Conservation (phyloP, 2,797 vertebrate species). For the Danio aesculapii region DNA sequence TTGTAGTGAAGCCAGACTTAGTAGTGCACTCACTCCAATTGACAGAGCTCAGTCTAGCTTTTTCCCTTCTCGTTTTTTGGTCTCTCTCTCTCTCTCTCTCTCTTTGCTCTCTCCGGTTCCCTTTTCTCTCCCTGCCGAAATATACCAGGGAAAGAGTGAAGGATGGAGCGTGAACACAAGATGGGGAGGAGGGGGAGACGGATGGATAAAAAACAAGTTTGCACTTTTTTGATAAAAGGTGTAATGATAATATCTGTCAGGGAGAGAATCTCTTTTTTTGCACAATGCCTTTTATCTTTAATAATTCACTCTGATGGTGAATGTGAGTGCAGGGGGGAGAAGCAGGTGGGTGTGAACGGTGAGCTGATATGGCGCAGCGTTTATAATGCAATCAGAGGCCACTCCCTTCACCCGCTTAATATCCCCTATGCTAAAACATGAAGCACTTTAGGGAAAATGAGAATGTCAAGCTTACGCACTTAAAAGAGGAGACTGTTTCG, state of each 20-base stretch:
- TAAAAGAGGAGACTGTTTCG: slow-evolving; percentile 76
- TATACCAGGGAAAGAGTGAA: slow-evolving; percentile 80
- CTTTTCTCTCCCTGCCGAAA: slow-evolving; percentile 70
- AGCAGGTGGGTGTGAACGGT: slow-evolving; percentile 78
- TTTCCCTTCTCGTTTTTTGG: slow-evolving; percentile 62
- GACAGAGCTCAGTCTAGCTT: slow-evolving; percentile 86
- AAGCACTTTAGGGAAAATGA: slow-evolving; percentile 89
- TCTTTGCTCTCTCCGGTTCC: slow-evolving; percentile 53
- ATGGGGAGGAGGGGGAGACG: slow-evolving; percentile 46
- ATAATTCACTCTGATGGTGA: slow-evolving; percentile 95
- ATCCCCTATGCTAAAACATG: slow-evolving; percentile 89
- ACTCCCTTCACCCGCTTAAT: slow-evolving; percentile 90
- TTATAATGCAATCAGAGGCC: slow-evolving; percentile 94
- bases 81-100: slow-evolving; percentile 62
- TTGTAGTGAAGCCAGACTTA: slow-evolving; percentile 98
- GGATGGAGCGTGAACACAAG: slow-evolving; percentile 58
- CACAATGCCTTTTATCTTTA: slow-evolving; percentile 91
- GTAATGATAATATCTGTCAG: slow-evolving; percentile 90
- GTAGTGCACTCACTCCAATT: slow-evolving; percentile 92
- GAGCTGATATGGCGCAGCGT: slow-evolving; percentile 86
- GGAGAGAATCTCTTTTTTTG: slow-evolving; percentile 79
- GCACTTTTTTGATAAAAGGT: slow-evolving; percentile 92
- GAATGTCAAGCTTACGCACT: slow-evolving; percentile 90
- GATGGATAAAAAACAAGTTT: slow-evolving; percentile 74
- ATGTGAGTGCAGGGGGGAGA: slow-evolving; percentile 83